A percentile compares a stretch with the other conserved stretches of the same genome.
phyloP scores from a whole-genome alignment of 2,113 vertebrate species.

The Pogonocichla stellata region DNA sequence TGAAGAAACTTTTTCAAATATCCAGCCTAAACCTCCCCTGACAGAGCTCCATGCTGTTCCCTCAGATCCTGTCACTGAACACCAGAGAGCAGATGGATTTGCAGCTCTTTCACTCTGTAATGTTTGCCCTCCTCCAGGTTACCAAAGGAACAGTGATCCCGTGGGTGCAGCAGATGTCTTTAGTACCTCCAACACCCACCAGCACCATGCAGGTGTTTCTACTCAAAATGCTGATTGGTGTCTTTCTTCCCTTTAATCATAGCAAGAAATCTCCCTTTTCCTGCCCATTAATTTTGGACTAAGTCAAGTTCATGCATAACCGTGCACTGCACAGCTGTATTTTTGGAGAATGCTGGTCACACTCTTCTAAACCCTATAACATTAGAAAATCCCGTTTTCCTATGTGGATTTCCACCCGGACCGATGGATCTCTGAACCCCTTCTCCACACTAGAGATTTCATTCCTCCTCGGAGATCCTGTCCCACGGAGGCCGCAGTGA shows the following conservation, averaged over 20 bases:
- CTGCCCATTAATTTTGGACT: not conserved
- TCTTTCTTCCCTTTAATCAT: not conserved
- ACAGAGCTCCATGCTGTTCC: not conserved
- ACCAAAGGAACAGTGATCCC: not conserved
- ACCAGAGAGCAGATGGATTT: not conserved
- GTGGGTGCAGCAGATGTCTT: accelerated
- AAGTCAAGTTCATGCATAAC: not conserved
- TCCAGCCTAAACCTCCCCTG: not conserved
- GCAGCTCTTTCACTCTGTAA: not conserved
- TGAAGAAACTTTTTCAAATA: not conserved
- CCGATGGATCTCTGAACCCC: not conserved
- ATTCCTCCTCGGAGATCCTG: not conserved
- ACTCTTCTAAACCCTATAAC: not conserved
- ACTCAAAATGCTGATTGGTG: not conserved
- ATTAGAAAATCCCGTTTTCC: not conserved
- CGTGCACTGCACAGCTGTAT: accelerated
- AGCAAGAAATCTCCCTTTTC: not conserved
- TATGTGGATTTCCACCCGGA: not conserved
- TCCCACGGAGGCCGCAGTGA: not conserved
- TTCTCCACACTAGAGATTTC: too few relatives aligned
- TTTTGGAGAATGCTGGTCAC: not conserved
- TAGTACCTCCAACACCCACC: not conserved
- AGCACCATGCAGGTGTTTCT: accelerated
- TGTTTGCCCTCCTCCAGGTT: not conserved
- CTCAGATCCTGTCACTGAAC: not conserved